phyloP scores from a whole-genome alignment of 2,888 invertebrate species.

The Melanophora roralis region DNA sequence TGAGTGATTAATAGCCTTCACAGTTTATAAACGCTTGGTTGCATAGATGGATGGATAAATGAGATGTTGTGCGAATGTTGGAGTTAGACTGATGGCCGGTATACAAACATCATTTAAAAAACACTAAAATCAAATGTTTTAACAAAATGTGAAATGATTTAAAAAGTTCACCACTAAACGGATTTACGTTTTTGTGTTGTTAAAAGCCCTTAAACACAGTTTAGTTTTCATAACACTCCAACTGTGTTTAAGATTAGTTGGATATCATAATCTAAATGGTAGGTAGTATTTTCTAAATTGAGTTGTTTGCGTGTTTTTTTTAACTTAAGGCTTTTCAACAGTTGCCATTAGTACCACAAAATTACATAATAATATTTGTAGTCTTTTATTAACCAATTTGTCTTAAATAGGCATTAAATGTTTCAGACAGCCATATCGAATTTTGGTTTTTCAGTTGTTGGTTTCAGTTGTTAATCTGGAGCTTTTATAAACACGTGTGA shows the following conservation, averaged over 20 bases:
- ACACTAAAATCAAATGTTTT: constrained; percentile 25
- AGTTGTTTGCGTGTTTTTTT: constrained; percentile 36
- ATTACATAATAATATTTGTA: constrained; percentile 8
- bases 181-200: background rate
- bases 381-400: constrained; percentile 47
- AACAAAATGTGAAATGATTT: constrained; percentile 10
- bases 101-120: constrained; percentile 41
- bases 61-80: background rate
- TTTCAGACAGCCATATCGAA: constrained; percentile 50
- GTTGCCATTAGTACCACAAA: constrained; percentile 22
- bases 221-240: constrained; percentile 37
- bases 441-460: background rate
- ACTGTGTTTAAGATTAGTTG: constrained; percentile 40
- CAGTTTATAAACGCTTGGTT: constrained; percentile 49
- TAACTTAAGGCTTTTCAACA: background rate
- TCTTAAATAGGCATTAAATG: constrained; percentile 59
- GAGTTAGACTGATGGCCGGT: constrained; percentile 32
- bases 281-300: constrained; percentile 51
- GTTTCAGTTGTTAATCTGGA: background rate
- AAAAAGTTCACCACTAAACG: background rate
- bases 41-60: background rate
- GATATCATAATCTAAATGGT: constrained; percentile 56
- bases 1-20: constrained; percentile 76
- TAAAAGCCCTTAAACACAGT: constrained; percentile 22
- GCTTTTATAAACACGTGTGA: constrained; percentile 33